phyloP scores from a whole-genome alignment of 2,113 vertebrate genomes.

The Carlito syrichta region DNA sequence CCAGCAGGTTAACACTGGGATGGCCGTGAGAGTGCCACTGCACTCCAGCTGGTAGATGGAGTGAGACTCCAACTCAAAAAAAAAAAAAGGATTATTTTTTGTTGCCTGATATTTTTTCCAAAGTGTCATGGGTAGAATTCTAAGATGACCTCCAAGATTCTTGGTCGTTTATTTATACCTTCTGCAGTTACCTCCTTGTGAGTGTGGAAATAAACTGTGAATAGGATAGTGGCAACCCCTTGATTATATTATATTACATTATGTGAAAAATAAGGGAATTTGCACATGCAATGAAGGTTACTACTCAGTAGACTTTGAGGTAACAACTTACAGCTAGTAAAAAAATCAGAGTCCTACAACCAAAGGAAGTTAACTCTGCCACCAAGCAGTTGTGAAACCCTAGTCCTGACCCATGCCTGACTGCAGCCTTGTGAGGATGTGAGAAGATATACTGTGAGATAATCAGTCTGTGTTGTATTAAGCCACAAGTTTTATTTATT shows the following conservation, averaged over 20 bases:
- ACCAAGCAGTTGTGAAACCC: not conserved
- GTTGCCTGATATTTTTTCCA: not conserved
- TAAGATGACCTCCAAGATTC: not conserved
- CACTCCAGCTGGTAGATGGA: too few species aligned
- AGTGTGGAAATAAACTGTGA: not conserved
- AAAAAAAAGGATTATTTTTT: too few species aligned
- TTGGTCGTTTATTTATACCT: not conserved
- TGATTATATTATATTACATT: not conserved
- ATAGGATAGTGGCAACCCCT: not conserved
- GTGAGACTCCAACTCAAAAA: too few species aligned
- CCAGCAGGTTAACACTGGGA: too few species aligned
- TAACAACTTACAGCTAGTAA: not conserved
- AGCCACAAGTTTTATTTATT: not conserved
- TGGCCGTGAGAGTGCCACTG: too few species aligned
- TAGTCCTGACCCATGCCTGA: not conserved
- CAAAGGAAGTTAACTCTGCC: not conserved
- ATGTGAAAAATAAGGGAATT: not conserved
- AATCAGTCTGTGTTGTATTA: not conserved
- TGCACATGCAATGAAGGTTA: not conserved
- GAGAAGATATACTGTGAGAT: not conserved
- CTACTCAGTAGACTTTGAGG: not conserved
- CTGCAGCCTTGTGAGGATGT: not conserved
- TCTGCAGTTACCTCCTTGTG: not conserved
- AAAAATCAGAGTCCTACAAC: not conserved
- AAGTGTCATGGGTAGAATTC: not conserved